Evolutionary conservation across 2,113 vertebrate species (phyloP).

Genomic region (Esox niger): DNA sequence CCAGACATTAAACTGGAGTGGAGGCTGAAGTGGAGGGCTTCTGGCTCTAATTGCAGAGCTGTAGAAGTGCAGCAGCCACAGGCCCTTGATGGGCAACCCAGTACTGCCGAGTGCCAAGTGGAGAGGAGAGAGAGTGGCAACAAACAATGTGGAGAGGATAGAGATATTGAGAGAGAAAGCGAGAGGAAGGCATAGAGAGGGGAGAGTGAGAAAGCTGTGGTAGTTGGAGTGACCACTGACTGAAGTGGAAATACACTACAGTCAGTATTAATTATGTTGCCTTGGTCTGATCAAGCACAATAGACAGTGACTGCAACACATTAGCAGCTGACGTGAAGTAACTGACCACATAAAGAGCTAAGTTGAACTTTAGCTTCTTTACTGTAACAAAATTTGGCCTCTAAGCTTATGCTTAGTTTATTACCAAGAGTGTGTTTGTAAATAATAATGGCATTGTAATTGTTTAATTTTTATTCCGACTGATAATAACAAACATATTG

Average conservation of each 20-base stretch:
- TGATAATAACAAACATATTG: too few species aligned
- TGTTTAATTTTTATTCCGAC: too few species aligned
- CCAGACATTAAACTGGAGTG: not conserved
- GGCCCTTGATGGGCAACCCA: conserved; percentile 2
- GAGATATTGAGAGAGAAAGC: not conserved
- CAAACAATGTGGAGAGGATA: too few species aligned
- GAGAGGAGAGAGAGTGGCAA: not conserved
- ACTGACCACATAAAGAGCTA: too few species aligned
- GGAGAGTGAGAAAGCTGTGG: not conserved
- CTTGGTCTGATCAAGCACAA: not conserved
- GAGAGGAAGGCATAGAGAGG: too few species aligned
- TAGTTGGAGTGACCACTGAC: not conserved
- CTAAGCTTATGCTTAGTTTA: too few species aligned
- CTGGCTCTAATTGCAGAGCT: not conserved
- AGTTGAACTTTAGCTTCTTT: too few species aligned
- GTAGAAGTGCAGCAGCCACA: not conserved
- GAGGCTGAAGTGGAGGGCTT: not conserved
- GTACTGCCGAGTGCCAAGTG: not conserved
- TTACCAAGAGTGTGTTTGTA: too few species aligned
- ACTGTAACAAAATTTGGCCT: too few species aligned
- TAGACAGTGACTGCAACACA: not conserved
- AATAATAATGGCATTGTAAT: too few species aligned
- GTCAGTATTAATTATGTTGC: not conserved
- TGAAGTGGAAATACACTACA: not conserved
- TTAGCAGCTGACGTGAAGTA: not conserved